Evolutionary conservation across 2,888 invertebrate species (phyloP), one percentile per base, ranked within the genome.

Genomic region (Gerosis bhagava): DNA sequence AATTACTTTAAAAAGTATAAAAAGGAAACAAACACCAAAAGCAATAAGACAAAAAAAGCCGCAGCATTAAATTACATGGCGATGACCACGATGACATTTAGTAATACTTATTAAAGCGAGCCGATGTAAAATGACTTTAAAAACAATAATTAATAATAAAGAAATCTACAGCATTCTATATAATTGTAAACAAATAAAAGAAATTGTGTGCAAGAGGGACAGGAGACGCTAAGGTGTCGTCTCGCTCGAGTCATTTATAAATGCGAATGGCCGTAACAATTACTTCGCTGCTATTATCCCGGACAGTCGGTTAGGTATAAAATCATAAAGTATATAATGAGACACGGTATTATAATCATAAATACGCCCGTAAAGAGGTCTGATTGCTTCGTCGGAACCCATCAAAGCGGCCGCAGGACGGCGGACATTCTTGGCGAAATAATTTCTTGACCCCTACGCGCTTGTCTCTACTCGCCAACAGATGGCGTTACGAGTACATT

Each of bases 311-410:
- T 75, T 77, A 76, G 70, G 78, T 80, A 86, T 77, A 83, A 83
- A 81, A 83, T 86, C 80, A 84, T 86, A 83, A 83, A 81, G 76
- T 81, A 78, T 77, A 86, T 84, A 86, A 86, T 77, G 81, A 82
- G 81, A 76, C 81, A 72, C 70, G 74, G 84, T 87, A 86, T 87
- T 87, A 87, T 84, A 86, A 87, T 86, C 84, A 80, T 87, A 87
- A 88, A 88, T 87, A 87, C 83, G 80, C 73, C 80, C 72, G 81
- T 86, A 87, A 87, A 78, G 78, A 79, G 84, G 78, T 64, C 80
- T 86, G 88, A 88, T 88, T 87, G 83, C 86, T 81, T 81, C 83
- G 84, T 83, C 81, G 87, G 87, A 81, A 83, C 66, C 70, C 80
- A 74, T 87, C 88, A 88, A 88, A 88, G 88, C 73, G 61, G 65